These are phyloP conservation scores for Eristalinus sepulchralis DNA, from an alignment of 2,888 invertebrate genomes.

Conservation along the genomic window DNA sequence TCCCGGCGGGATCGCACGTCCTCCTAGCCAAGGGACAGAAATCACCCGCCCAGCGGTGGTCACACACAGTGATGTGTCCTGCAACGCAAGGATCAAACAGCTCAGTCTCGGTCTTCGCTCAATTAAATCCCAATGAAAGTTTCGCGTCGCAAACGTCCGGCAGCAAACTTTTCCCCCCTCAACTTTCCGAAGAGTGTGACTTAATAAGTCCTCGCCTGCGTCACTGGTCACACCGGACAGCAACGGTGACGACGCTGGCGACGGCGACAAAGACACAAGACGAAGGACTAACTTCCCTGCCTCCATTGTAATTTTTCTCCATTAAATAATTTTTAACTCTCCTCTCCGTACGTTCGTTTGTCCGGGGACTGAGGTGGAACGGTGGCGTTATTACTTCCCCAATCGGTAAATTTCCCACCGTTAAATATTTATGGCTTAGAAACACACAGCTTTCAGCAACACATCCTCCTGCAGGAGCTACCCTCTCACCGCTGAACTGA, in stretches of 20 bases:
- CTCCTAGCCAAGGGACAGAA: neutral
- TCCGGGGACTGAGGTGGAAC: neutral
- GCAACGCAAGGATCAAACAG: conserved; percentile 14
- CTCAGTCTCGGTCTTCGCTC: conserved; percentile 22
- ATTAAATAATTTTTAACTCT: conserved; percentile 65
- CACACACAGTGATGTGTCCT: conserved; percentile 8
- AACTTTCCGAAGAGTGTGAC: conserved; percentile 53
- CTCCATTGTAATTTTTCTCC: conserved; percentile 63
- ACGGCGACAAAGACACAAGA: neutral
- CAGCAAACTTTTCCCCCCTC: neutral
- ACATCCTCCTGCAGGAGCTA: conserved; percentile 19
- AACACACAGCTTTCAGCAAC: conserved; percentile 66
- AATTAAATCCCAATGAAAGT: conserved; percentile 62
- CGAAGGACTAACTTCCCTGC: conserved; percentile 23
- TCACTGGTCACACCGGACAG: conserved; percentile 21
- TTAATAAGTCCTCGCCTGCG: conserved; percentile 45
- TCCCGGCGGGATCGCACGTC: neutral
- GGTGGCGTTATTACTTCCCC: conserved; percentile 73
- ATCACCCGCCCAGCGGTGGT: neutral
- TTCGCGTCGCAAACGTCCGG: conserved; percentile 25
- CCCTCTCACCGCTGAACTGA: neutral
- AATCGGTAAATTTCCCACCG: conserved; percentile 76
- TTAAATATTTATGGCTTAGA: conserved; percentile 75
- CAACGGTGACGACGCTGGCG: neutral
- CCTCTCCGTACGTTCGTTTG: neutral